Percentiles rank a stretch among this genome's conserved stretches.
phyloP scores from a whole-genome alignment of 2,797 vertebrate species.

The Clamator glandarius region DNA sequence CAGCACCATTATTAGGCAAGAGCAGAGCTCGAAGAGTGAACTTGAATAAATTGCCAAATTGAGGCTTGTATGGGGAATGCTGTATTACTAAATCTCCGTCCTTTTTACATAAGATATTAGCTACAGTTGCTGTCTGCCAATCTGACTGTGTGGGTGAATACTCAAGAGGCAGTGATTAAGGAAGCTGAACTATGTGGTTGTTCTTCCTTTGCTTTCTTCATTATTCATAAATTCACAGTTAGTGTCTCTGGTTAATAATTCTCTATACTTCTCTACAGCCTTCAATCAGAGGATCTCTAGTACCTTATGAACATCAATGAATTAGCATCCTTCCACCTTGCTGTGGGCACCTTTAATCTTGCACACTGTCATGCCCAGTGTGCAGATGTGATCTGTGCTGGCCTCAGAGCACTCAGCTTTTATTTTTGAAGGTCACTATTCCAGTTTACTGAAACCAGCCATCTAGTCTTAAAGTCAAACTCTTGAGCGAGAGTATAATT shows the following conservation, averaged over 20 bases:
- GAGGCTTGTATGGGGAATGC: neutral
- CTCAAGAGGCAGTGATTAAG: constrained; percentile 21
- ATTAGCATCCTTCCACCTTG: neutral
- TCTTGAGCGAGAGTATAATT: neutral
- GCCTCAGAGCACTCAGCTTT: neutral
- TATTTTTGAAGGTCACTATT: neutral
- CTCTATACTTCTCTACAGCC: neutral
- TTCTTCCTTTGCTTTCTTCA: constrained; percentile 32
- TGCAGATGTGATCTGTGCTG: neutral
- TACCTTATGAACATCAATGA: constrained; percentile 4
- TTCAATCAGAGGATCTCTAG: neutral
- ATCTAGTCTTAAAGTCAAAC: neutral
- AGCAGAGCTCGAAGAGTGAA: neutral
- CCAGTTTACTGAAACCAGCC: neutral
- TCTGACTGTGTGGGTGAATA: constrained; percentile 21
- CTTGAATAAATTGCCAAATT: neutral
- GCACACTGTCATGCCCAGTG: neutral
- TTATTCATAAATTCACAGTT: constrained; percentile 59
- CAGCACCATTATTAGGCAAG: neutral
- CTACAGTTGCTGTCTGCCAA: neutral
- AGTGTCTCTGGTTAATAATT: constrained; percentile 51
- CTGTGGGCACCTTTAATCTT: neutral
- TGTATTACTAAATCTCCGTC: neutral
- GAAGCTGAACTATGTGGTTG: constrained; percentile 20
- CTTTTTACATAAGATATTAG: constrained; percentile 37